These are phyloP conservation scores for Drosophila silvestris DNA, from an alignment of 2,888 invertebrate genomes.

Conservation along the genomic window DNA sequence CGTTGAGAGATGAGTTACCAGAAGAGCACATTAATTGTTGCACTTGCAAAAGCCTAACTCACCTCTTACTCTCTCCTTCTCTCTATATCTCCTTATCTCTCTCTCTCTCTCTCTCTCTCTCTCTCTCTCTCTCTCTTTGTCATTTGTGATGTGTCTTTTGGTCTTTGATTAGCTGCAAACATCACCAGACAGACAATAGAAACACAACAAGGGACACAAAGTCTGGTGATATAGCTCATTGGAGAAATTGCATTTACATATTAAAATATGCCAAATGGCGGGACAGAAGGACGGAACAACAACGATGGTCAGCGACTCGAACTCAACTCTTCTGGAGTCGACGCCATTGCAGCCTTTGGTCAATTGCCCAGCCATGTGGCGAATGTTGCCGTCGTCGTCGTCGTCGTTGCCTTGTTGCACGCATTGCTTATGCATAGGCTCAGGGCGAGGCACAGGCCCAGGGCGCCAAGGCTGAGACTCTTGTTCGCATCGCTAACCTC, in stretches of 20 bases:
- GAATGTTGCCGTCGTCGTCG: conserved; percentile 26
- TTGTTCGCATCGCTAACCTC: conserved; percentile 34
- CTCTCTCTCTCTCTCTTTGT: background rate
- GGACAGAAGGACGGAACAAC: conserved; percentile 25
- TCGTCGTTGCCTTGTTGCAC: conserved; percentile 52
- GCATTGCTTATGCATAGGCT: conserved; percentile 71
- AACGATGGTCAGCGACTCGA: conserved; percentile 18
- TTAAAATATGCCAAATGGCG: conserved; percentile 75
- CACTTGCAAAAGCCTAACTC: conserved; percentile 35
- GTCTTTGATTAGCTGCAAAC: conserved; percentile 75
- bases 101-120: too few relatives aligned
- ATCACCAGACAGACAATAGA: conserved; percentile 47
- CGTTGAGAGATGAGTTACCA: conserved; percentile 29
- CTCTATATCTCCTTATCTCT: background rate
- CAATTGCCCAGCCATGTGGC: conserved; percentile 68
- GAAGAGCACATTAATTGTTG: conserved; percentile 58
- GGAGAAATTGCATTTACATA: conserved; percentile 81
- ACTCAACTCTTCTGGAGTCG: conserved; percentile 15
- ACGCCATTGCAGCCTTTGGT: conserved; percentile 61
- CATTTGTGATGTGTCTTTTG: conserved; percentile 53
- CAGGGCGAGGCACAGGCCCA: conserved; percentile 11
- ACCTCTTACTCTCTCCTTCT: background rate
- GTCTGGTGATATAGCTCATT: conserved; percentile 64
- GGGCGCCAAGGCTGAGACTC: conserved; percentile 21
- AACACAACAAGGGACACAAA: conserved; percentile 28